phyloP scores from a whole-genome alignment of 2,888 invertebrate species.

The Myopa tessellatipennis region DNA sequence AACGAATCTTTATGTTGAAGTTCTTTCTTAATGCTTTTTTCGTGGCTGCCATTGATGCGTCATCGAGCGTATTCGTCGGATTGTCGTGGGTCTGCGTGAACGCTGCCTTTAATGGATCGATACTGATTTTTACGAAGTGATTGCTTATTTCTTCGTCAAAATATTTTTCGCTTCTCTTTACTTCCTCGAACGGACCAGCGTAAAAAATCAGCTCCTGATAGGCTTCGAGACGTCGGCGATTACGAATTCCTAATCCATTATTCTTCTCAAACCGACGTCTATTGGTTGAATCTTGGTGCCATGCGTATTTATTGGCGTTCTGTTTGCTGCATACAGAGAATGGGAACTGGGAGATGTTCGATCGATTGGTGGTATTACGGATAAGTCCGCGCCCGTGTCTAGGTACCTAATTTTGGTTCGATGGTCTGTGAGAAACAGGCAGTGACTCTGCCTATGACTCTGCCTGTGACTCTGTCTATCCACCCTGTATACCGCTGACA shows the following conservation, averaged over 20 bases:
- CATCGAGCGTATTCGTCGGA: too few species aligned
- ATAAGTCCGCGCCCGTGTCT: constrained; percentile 16
- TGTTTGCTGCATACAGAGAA: constrained; percentile 34
- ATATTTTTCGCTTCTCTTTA: constrained; percentile 30
- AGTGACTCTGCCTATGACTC: too few species aligned
- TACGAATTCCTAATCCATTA: constrained; percentile 32
- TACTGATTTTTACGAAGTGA: not conserved
- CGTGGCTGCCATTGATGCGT: too few species aligned
- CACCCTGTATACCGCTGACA: constrained; percentile 27
- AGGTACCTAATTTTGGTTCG: constrained; percentile 26
- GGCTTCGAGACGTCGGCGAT: constrained; percentile 39
- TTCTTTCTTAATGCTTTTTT: too few species aligned
- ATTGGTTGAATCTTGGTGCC: constrained; percentile 37
- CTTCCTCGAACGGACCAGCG: constrained; percentile 16
- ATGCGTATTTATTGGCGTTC: constrained; percentile 38
- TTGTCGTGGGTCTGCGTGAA: not conserved
- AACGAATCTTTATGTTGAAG: too few species aligned
- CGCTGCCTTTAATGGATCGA: not conserved
- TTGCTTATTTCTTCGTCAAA: constrained; percentile 16
- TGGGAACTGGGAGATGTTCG: constrained; percentile 3
- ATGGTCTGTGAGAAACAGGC: constrained; percentile 24
- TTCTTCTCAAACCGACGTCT: constrained; percentile 35
- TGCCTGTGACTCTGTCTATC: not conserved
- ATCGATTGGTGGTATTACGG: not conserved
- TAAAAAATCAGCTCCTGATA: constrained; percentile 40